Evolutionary conservation across 2,113 vertebrate genomes (phyloP), one percentile per base, ranked within the genome.

Genomic region (Sciurus niger): DNA sequence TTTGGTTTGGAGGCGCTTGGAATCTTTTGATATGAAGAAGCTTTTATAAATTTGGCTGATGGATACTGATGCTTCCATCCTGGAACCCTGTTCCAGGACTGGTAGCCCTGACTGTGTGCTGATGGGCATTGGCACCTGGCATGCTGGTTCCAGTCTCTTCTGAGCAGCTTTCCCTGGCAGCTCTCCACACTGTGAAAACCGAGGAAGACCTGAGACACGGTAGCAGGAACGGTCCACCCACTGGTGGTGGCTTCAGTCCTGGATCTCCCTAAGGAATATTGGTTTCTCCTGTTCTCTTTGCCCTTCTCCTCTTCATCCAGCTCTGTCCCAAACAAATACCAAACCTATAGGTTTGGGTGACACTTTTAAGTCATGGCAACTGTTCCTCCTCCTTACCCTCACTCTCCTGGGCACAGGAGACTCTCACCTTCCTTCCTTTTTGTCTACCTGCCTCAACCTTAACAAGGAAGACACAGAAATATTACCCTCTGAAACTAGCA

Each of bases 151-250:
- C 53, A 25, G 40, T 37, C 76, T 48, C 9, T 17, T 43, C 46
- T 78, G 68, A 60, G 43, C 0, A 2, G 18, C 46, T 30, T 2
- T 37, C 37, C 67, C 43, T 5, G 0, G 6, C 10, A n/a, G n/a
- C 48, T 51, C 34, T 7, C 28, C 4, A 37, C 34, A 2, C 60
- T 9, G 10, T n/a, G 48, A 30, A 30, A 74, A 53, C 0, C 16
- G 46, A 34, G 32, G n/a, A 0, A 28, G 5, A 48, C 8, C 13
- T 5, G 51, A 48, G 16, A 65, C 28, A 11, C 0, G 0, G 43
- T 7, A 60, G 46, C n/a, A 60, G 73, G 30, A 12, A 46, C 55
- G 28, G 20, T 48, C 51, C 16, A 13, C 34, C 9, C 17, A 0
- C 2, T 17, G 32, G 20, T 18, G 3, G 34, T 63, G n/a, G 34